Evolutionary conservation across 1,140 invertebrate species (phyloP).

Genomic region (Philotrypesis tridentata): DNA sequence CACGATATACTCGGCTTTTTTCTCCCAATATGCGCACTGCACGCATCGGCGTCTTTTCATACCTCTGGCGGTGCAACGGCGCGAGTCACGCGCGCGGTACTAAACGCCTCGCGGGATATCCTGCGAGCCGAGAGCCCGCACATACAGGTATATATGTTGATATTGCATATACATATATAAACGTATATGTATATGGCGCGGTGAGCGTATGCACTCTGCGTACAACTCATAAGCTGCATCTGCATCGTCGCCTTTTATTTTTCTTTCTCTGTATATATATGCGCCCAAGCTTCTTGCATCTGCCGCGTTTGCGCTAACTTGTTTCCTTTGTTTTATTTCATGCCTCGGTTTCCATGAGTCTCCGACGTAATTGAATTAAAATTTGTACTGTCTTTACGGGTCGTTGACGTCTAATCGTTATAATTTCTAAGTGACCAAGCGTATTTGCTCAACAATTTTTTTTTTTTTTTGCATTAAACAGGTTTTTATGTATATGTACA

Average conservation of each 20-base stretch:
- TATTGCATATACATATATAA: too few relatives aligned
- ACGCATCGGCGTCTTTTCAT: background rate
- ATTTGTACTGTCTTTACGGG: background rate
- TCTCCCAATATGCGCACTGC: background rate
- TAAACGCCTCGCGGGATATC: background rate
- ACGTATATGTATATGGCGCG: too few relatives aligned
- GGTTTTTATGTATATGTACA: too few relatives aligned
- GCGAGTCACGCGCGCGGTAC: background rate
- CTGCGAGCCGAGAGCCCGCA: background rate
- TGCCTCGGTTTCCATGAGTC: background rate
- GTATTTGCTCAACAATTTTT: background rate
- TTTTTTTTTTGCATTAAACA: too few relatives aligned
- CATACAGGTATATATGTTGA: background rate
- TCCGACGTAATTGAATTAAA: slow-evolving; percentile 1
- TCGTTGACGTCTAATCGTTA: background rate
- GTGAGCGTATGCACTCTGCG: background rate
- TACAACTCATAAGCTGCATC: background rate
- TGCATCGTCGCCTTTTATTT: background rate
- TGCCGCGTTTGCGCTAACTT: background rate
- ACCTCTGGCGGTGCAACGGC: background rate
- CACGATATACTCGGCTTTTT: background rate
- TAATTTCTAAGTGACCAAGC: background rate
- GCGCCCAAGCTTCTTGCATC: background rate
- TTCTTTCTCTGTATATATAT: background rate
- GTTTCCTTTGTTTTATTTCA: background rate